These are phyloP conservation scores for Tychaedon coryphoeus DNA, from an alignment of 2,113 vertebrate genomes.

Conservation along the genomic window DNA sequence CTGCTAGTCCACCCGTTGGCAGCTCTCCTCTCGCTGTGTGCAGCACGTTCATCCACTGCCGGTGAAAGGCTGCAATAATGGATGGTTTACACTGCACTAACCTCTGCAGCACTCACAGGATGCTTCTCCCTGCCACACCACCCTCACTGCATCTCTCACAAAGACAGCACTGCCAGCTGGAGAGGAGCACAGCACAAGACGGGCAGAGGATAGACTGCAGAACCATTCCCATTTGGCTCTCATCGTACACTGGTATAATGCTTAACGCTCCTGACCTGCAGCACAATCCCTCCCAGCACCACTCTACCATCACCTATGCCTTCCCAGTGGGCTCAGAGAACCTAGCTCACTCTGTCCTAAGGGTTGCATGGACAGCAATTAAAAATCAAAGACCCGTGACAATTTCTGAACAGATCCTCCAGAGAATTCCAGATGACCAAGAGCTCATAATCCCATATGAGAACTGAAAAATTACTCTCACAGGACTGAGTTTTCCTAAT, in stretches of 20 bases:
- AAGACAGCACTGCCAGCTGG: not conserved
- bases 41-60: not conserved
- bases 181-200: not conserved
- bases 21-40: not conserved
- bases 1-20: not conserved
- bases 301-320: not conserved
- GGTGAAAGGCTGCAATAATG: not conserved
- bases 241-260: not conserved
- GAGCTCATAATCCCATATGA: not conserved
- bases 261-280: not conserved
- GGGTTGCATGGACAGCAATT: not conserved
- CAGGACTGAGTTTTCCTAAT: not conserved
- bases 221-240: not conserved
- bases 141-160: not conserved
- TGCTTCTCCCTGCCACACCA: not conserved
- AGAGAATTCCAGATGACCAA: not conserved
- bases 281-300: not conserved
- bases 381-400: not conserved
- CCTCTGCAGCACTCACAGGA: not conserved
- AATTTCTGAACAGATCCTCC: not conserved
- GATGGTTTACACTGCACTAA: not conserved
- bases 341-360: not conserved
- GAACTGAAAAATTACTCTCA: slow-evolving; percentile 7
- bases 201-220: not conserved
- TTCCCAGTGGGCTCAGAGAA: not conserved